Evolutionary conservation across 2,888 invertebrate species (phyloP).

Genomic region (Anthrax anthrax): DNA sequence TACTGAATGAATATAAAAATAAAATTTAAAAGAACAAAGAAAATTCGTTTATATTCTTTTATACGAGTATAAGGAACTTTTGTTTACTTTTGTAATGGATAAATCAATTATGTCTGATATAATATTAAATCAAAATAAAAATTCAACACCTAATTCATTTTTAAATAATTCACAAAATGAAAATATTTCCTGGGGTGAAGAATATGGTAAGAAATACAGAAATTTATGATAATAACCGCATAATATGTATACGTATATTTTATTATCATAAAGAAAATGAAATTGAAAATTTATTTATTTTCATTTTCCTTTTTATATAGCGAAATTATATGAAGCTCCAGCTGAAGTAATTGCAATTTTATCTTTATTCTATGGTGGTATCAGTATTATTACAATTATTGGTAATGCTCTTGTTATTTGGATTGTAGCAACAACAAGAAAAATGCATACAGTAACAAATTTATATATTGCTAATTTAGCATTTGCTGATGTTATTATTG

Average conservation of each 20-base stretch:
- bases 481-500: constrained; percentile 72
- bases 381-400: constrained; percentile 64
- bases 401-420: constrained; percentile 78
- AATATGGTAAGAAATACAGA: not conserved
- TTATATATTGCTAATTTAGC: constrained; percentile 78
- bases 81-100: too few species aligned
- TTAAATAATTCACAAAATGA: not conserved
- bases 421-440: constrained; percentile 61
- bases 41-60: too few species aligned
- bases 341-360: constrained; percentile 56
- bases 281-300: not conserved
- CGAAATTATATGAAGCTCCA: constrained; percentile 57
- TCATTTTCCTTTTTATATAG: constrained; percentile 25
- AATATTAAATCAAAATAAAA: not conserved
- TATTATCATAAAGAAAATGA: too few species aligned
- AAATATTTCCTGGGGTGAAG: not conserved
- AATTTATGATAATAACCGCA: too few species aligned
- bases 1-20: too few species aligned
- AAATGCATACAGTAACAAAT: constrained; percentile 74
- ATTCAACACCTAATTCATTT: not conserved
- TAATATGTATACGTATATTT: too few species aligned
- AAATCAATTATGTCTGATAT: not conserved
- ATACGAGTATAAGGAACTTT: too few species aligned
- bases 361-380: constrained; percentile 65
- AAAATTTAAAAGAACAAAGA: too few species aligned